A percentile compares a stretch with the other conserved stretches of the same genome.
phyloP scores from a whole-genome alignment of 2,113 vertebrate genomes.

The Turnix velox region DNA sequence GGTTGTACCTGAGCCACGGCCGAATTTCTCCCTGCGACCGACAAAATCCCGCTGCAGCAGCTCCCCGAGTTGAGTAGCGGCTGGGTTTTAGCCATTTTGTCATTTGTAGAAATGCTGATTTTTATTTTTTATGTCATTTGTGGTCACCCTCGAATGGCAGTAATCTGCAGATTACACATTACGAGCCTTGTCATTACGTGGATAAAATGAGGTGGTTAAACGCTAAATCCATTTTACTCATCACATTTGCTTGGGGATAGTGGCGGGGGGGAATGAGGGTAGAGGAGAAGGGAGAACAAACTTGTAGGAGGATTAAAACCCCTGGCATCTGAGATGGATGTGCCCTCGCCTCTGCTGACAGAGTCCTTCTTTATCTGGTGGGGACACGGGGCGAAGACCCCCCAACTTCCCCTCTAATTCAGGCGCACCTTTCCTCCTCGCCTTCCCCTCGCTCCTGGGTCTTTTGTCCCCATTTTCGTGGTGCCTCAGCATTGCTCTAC shows the following conservation, averaged over 20 bases:
- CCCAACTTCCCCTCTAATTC: not conserved
- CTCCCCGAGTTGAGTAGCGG: not conserved
- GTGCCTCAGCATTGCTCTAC: constrained; percentile 10
- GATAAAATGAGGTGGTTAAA: constrained; percentile 60
- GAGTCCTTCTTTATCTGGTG: not conserved
- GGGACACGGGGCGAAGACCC: not conserved
- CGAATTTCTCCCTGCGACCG: not conserved
- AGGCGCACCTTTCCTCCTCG: not conserved
- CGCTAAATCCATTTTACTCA: constrained; percentile 48
- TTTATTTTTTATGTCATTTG: not conserved
- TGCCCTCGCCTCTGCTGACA: not conserved
- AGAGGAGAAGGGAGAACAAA: not conserved
- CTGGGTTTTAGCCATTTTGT: not conserved
- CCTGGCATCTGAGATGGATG: not conserved
- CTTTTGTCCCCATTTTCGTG: constrained; percentile 42
- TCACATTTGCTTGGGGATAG: constrained; percentile 7
- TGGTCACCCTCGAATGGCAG: constrained; percentile 42
- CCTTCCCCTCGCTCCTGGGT: not conserved
- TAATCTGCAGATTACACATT: constrained; percentile 62
- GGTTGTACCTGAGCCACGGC: constrained; percentile 17
- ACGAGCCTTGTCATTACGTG: constrained; percentile 56
- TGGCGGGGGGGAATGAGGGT: not conserved
- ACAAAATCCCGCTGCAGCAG: not conserved
- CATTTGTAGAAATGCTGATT: not conserved
- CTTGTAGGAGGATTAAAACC: not conserved